phyloP scores from a whole-genome alignment of 2,113 vertebrate species.

The Oryzias javanicus region DNA sequence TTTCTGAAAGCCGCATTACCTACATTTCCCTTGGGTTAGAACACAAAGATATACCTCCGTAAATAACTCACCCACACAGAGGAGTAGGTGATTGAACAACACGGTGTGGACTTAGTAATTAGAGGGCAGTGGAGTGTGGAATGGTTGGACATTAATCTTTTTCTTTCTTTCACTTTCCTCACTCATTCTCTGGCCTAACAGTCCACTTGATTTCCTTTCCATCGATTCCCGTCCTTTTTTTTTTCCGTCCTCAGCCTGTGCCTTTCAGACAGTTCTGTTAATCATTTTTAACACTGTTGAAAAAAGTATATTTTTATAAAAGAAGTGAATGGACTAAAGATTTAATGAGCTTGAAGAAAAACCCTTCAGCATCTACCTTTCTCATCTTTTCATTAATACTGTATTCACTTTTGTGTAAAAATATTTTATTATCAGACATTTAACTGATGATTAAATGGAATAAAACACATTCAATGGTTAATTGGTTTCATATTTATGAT shows the following conservation, averaged over 20 bases:
- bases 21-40: not conserved
- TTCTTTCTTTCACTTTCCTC: constrained; percentile 17
- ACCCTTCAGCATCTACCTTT: no score
- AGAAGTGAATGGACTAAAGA: no score
- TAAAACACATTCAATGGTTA: no score
- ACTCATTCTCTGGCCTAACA: constrained; percentile 14
- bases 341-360: no score
- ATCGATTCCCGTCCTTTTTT: constrained; percentile 32
- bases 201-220: constrained; percentile 24
- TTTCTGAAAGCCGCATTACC: not conserved
- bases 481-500: no score
- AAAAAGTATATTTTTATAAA: not conserved
- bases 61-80: constrained; percentile 22
- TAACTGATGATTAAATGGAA: no score
- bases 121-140: constrained; percentile 50
- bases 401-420: no score
- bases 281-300: not conserved
- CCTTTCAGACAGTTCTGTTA: not conserved
- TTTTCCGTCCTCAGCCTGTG: not conserved
- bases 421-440: no score
- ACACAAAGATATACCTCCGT: not conserved
- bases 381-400: no score
- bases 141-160: constrained; percentile 38
- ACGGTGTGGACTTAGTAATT: constrained; percentile 45
- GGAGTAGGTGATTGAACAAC: constrained; percentile 41